These are phyloP conservation scores for Catocala sponsa DNA, from an alignment of 2,888 invertebrate species.

Conservation along the genomic window DNA sequence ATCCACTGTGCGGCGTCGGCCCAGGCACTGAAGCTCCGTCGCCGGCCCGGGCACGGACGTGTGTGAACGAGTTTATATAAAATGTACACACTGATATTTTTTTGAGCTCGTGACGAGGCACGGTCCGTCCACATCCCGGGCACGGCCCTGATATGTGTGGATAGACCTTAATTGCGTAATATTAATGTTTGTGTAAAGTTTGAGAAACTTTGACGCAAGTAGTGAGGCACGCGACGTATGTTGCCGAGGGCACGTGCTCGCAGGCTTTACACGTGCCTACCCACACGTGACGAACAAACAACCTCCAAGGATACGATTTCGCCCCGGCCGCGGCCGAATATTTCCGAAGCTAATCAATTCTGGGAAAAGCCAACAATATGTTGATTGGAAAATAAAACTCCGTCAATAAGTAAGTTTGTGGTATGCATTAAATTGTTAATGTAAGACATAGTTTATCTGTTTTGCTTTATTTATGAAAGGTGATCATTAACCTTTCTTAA, in stretches of 20 bases:
- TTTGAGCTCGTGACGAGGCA: too few species aligned
- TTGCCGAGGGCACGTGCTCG: conserved; percentile 6
- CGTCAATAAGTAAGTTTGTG: conserved; percentile 1
- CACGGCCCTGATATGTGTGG: too few species aligned
- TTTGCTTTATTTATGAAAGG: too few species aligned
- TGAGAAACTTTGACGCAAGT: conserved; percentile 17
- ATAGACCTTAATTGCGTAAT: conserved; percentile 19
- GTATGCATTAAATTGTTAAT: too few species aligned
- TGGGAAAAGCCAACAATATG: neutral
- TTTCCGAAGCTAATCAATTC: conserved; percentile 9
- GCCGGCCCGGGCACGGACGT: too few species aligned
- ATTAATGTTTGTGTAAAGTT: conserved; percentile 10
- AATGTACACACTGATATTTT: too few species aligned
- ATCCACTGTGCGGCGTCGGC: too few species aligned
- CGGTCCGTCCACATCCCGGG: too few species aligned
- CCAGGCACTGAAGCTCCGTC: too few species aligned
- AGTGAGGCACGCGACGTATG: neutral
- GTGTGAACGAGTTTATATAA: too few species aligned
- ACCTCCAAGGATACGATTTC: conserved; percentile 9
- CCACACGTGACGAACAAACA: conserved; percentile 18
- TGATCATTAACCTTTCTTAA: too few species aligned
- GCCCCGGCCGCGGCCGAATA: conserved; percentile 5
- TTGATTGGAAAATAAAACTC: conserved; percentile 5
- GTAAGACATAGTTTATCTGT: too few species aligned
- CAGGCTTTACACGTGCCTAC: conserved; percentile 1